Evolutionary conservation across 2,888 invertebrate species (phyloP).

Genomic region (Netelia virgata): DNA sequence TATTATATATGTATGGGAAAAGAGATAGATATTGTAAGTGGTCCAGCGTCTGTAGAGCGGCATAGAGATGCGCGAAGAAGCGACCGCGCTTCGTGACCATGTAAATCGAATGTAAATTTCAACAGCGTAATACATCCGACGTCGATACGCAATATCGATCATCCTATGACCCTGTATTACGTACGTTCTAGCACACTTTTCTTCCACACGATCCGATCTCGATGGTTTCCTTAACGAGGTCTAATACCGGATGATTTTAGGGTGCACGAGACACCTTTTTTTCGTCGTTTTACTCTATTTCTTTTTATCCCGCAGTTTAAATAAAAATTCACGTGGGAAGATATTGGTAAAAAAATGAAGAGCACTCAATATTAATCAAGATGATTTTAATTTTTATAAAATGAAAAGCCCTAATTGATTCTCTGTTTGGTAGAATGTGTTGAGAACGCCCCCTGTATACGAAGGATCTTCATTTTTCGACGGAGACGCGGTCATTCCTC

Average conservation of each 20-base stretch:
- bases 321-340: too few species aligned
- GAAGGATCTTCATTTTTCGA: neutral
- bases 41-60: conserved; percentile 21
- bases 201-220: conserved; percentile 5
- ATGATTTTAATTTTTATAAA: too few species aligned
- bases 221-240: conserved; percentile 26
- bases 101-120: conserved; percentile 68
- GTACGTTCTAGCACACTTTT: neutral
- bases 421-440: neutral
- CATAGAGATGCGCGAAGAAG: conserved; percentile 14
- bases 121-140: conserved; percentile 59
- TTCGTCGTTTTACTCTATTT: too few species aligned
- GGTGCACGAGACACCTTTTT: neutral
- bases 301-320: too few species aligned
- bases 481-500: conserved; percentile 11
- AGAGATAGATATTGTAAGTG: conserved; percentile 51
- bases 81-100: conserved; percentile 49
- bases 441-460: neutral
- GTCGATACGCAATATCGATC: conserved; percentile 56
- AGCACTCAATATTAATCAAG: too few species aligned
- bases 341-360: too few species aligned
- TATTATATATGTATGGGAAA: conserved; percentile 3
- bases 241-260: conserved; percentile 14
- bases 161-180: neutral
- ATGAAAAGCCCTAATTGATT: neutral